These are phyloP conservation scores for Calcarius ornatus DNA, from an alignment of 2,113 vertebrate species.

Conservation along the genomic window DNA sequence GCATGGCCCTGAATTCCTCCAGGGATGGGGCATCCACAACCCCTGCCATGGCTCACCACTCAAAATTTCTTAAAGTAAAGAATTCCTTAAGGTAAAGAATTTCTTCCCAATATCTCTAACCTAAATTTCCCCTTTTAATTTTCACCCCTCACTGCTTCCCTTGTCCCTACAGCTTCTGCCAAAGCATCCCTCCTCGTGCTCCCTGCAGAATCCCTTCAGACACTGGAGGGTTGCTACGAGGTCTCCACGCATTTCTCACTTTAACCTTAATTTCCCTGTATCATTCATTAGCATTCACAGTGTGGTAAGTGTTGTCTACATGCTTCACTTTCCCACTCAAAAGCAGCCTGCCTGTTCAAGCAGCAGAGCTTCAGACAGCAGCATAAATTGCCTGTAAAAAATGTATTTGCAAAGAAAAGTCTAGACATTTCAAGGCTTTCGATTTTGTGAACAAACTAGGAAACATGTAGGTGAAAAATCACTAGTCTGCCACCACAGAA, in stretches of 20 bases:
- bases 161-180: neutral
- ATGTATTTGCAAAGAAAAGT: neutral
- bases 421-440: neutral
- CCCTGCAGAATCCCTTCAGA: neutral
- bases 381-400: neutral
- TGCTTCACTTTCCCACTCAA: neutral
- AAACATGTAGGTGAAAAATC: neutral
- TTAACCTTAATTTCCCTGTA: neutral
- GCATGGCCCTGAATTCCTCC: too few species aligned
- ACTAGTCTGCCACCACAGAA: neutral
- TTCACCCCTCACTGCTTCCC: neutral
- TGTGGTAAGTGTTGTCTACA: neutral
- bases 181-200: neutral
- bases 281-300: neutral
- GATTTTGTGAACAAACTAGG: neutral
- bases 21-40: neutral
- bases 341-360: neutral
- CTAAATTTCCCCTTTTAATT: neutral
- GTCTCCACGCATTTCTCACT: neutral
- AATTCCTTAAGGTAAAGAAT: neutral
- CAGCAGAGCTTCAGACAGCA: neutral
- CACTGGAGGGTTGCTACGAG: neutral
- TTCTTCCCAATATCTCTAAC: neutral
- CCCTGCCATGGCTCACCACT: neutral
- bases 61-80: neutral